phyloP scores from a whole-genome alignment of 2,113 vertebrate genomes.

The Calidris pygmaea region DNA sequence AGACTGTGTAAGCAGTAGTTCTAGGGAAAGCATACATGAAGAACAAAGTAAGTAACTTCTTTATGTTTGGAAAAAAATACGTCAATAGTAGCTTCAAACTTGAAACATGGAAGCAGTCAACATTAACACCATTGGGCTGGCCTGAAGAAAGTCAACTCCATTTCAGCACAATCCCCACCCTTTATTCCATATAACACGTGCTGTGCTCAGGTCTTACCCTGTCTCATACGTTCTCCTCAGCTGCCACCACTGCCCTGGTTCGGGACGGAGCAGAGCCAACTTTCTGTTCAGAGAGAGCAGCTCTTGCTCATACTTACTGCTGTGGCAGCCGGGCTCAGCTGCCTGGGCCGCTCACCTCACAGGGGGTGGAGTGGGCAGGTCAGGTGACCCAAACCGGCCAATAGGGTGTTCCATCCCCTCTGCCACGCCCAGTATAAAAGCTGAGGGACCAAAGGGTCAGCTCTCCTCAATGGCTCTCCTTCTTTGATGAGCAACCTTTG shows the following conservation, averaged over 20 bases:
- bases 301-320: too few relatives aligned
- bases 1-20: background rate
- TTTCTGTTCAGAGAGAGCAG: too few relatives aligned
- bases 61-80: background rate
- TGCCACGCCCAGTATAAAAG: too few relatives aligned
- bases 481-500: too few relatives aligned
- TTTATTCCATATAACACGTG: background rate
- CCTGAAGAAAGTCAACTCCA: background rate
- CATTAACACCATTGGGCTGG: background rate
- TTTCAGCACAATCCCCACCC: background rate
- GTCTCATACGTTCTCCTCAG: background rate
- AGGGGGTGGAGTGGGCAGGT: too few relatives aligned
- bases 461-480: too few relatives aligned
- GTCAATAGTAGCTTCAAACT: background rate
- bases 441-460: too few relatives aligned
- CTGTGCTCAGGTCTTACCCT: background rate
- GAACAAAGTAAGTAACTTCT: background rate
- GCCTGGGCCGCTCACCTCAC: too few relatives aligned
- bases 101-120: background rate
- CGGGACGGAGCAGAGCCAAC: too few relatives aligned
- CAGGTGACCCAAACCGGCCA: too few relatives aligned
- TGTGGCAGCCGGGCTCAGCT: too few relatives aligned
- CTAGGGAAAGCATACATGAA: background rate
- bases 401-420: too few relatives aligned
- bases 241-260: background rate